phyloP scores from a whole-genome alignment of 2,797 vertebrate species.

The Acropternis orthonyx region DNA sequence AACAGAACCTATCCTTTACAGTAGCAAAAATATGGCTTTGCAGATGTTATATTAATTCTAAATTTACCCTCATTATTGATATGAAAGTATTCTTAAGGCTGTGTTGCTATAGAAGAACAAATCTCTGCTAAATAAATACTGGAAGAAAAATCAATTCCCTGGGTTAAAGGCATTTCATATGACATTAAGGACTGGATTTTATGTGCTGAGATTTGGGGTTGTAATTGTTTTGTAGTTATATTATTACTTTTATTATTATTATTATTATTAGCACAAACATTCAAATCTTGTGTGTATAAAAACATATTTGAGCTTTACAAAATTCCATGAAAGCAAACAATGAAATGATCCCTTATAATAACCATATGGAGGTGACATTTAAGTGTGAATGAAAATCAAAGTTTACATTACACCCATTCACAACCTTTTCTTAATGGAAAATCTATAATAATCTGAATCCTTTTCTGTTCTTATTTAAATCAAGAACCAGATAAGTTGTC shows the following conservation, averaged over 20 bases:
- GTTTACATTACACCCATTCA: neutral
- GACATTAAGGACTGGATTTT: neutral
- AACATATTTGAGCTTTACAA: neutral
- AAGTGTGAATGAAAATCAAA: neutral
- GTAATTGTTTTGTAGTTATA: neutral
- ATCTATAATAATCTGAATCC: neutral
- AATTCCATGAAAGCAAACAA: neutral
- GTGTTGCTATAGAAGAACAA: neutral
- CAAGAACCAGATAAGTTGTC: neutral
- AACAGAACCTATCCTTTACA: neutral
- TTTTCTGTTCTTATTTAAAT: neutral
- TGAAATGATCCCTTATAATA: neutral
- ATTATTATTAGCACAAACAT: neutral
- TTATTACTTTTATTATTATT: neutral
- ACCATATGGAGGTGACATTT: neutral
- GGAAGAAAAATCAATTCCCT: neutral
- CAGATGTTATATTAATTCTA: neutral
- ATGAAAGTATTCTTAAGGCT: neutral
- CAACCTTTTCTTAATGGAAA: neutral
- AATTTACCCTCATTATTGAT: neutral
- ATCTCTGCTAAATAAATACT: neutral
- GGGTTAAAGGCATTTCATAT: neutral
- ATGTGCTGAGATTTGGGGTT: neutral
- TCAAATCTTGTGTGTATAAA: neutral
- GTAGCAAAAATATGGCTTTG: neutral